Percentiles rank a stretch among this genome's conserved stretches.
Conservation (phyloP, 2,113 vertebrate genomes). For the Leucopternis melanops region DNA sequence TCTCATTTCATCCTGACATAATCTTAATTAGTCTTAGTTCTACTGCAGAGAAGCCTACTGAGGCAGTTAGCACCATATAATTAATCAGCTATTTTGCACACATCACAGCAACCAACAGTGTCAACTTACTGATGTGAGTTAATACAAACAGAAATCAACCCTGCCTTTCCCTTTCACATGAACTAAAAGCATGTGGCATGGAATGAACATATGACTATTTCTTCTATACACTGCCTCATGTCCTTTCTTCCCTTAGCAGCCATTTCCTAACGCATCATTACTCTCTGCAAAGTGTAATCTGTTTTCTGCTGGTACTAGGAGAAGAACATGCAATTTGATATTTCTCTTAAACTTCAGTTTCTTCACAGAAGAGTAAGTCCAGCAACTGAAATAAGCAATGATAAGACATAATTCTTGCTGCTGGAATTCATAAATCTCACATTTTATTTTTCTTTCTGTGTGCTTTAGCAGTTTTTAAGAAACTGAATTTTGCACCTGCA, state of each 20-base stretch:
- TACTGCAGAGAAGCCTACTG: constrained; percentile 60
- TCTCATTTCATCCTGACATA: constrained; percentile 59
- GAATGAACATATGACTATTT: neutral
- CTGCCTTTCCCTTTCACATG: neutral
- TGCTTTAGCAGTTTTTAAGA: neutral
- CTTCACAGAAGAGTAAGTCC: neutral
- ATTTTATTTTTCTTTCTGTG: neutral
- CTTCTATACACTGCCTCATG: neutral
- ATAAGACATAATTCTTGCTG: neutral
- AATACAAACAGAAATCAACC: constrained; percentile 35
- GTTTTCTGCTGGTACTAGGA: neutral
- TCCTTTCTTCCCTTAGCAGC: neutral
- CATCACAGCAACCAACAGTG: constrained; percentile 50
- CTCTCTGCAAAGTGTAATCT: neutral
- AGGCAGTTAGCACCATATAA: constrained; percentile 71
- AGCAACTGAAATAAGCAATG: neutral
- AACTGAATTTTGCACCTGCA: neutral
- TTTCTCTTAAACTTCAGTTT: neutral
- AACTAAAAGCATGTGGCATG: neutral
- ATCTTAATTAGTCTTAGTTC: constrained; percentile 75
- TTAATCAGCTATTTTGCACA: constrained; percentile 71
- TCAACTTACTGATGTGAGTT: constrained; percentile 51
- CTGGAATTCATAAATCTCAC: neutral
- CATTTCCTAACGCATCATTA: neutral
- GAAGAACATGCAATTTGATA: neutral